Evolutionary conservation across 2,797 vertebrate species (phyloP).

Genomic region (Darevskia mixta): DNA sequence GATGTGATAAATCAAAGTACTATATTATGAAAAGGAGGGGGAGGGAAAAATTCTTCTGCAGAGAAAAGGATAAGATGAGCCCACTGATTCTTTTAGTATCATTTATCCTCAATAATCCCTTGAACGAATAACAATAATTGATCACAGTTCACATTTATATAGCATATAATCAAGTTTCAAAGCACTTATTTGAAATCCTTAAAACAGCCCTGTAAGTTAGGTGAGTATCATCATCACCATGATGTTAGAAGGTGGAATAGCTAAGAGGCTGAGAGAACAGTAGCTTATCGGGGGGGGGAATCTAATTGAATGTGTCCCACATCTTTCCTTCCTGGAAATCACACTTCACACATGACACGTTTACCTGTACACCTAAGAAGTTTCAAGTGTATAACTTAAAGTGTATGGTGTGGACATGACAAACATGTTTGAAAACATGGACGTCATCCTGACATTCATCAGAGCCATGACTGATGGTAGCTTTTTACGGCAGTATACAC

Average conservation of each 20-base stretch:
- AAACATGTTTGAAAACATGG: not conserved
- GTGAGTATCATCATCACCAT: not conserved
- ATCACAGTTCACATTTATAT: conserved; percentile 1
- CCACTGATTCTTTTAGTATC: conserved; percentile 21
- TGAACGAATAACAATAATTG: not conserved
- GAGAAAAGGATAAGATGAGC: not conserved
- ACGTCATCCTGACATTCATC: not conserved
- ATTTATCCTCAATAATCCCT: conserved; percentile 10
- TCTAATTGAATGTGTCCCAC: not conserved
- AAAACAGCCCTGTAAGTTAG: not conserved
- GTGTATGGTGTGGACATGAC: not conserved
- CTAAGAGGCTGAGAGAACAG: not conserved
- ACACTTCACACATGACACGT: not conserved
- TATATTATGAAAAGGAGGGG: not conserved
- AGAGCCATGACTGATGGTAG: not conserved
- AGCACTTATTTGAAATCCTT: not conserved
- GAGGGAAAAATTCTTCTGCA: not conserved
- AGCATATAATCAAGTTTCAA: not conserved
- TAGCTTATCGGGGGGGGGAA: not conserved
- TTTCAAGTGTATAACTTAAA: not conserved
- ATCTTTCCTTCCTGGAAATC: not conserved
- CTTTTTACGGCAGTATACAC: not conserved
- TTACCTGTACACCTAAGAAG: not conserved
- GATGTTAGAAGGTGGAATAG: not conserved
- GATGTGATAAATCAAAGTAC: conserved; percentile 7